Evolutionary conservation across 1,140 invertebrate species (phyloP).

Genomic region (Nymphalis io): DNA sequence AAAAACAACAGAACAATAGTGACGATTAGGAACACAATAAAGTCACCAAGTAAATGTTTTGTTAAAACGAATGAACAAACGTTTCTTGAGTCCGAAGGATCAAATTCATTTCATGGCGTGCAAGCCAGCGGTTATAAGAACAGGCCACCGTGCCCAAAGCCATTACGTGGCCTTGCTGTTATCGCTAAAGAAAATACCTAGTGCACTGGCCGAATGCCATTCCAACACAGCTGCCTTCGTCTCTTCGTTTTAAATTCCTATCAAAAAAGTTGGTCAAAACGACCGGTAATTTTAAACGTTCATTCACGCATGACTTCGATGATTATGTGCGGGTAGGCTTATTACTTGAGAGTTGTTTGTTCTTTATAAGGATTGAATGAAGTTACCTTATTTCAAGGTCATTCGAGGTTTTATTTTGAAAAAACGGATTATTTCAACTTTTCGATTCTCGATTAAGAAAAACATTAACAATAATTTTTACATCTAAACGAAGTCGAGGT

Average conservation of each 20-base stretch:
- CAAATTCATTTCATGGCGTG: constrained; percentile 31
- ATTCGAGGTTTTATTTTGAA: not conserved
- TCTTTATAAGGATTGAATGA: constrained; percentile 2
- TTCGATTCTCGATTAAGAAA: too few relatives aligned
- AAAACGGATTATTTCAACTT: too few relatives aligned
- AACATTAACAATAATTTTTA: too few relatives aligned
- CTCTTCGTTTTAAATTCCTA: constrained; percentile 21
- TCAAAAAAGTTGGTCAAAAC: constrained; percentile 6
- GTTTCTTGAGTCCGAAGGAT: constrained; percentile 13
- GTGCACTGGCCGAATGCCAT: constrained; percentile 62
- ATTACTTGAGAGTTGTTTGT: not conserved
- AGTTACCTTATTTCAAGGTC: constrained; percentile 1
- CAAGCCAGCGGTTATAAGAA: constrained; percentile 51
- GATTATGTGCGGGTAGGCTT: not conserved
- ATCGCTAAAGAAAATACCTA: constrained; percentile 69
- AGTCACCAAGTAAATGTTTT: not conserved
- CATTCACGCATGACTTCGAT: not conserved
- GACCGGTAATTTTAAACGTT: constrained; percentile 6
- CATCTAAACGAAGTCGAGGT: too few relatives aligned
- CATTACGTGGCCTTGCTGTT: constrained; percentile 69
- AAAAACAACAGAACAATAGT: not conserved
- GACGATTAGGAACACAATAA: not conserved
- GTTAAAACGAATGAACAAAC: not conserved
- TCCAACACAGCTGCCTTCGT: constrained; percentile 42
- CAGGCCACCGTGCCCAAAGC: constrained; percentile 65